Percentiles rank a stretch among this genome's conserved stretches.
Evolutionary conservation across 2,888 invertebrate genomes (phyloP).

Genomic region (Lypha dubia): DNA sequence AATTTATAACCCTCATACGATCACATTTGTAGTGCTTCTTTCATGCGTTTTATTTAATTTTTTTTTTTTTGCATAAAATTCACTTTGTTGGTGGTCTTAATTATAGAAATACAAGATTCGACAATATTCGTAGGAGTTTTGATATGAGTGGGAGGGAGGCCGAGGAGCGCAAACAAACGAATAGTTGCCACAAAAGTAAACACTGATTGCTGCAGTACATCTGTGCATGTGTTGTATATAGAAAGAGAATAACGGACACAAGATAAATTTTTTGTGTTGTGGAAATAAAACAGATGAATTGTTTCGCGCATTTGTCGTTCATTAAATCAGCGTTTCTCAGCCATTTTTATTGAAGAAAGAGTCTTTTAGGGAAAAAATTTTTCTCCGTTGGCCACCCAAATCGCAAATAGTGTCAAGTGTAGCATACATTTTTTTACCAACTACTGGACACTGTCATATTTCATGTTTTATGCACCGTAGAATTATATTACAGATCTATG

Average conservation of each 20-base stretch:
- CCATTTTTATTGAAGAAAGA: not conserved
- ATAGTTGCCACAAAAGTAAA: conserved; percentile 20
- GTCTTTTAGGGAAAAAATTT: not conserved
- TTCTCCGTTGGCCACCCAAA: not conserved
- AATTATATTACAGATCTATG: not conserved
- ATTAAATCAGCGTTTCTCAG: not conserved
- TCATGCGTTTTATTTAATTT: not conserved
- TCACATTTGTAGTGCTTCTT: not conserved
- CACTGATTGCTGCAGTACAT: conserved; percentile 9
- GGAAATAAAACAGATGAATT: conserved; percentile 51
- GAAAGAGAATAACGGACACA: not conserved
- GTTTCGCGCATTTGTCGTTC: conserved; percentile 11
- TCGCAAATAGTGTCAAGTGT: not conserved
- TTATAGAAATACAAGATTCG: conserved; percentile 46
- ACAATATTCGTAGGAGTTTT: not conserved
- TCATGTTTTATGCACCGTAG: not conserved
- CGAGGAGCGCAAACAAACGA: conserved; percentile 2
- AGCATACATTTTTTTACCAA: not conserved
- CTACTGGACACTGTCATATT: not conserved
- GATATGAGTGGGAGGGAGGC: conserved; percentile 46
- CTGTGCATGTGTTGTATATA: not conserved
- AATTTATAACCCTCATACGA: conserved; percentile 5
- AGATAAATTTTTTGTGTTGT: not conserved
- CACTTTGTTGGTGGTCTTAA: conserved; percentile 62
- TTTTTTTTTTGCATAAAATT: not conserved